Base-by-base conservation (phyloP, 2,797 vertebrate genomes). In the Sebastes vulpes region DNA sequence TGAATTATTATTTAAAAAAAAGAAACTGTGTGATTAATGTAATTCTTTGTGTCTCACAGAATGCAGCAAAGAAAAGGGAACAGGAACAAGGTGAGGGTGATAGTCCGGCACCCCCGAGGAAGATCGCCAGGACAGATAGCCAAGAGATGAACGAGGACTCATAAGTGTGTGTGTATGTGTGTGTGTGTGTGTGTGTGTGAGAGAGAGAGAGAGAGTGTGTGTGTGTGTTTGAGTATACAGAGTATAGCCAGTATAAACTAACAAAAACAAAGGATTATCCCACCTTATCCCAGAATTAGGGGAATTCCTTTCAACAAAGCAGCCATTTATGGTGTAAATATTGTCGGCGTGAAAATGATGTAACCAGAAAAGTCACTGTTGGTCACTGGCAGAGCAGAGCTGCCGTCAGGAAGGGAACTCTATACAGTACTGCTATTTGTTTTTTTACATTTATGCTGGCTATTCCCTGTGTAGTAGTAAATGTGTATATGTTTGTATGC, bases 71-170 rank as follows among this genome's bases (percentile, higher is more conserved):
- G 95, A 97, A 97, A 89, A 90, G 97, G 83, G 97, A 97, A 90
- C 96, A 97, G 90, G 96, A 97, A 58, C 96, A 96, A 84, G 96
- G 92, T 7, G 96, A 96, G 79, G 92, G 92, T 0, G 97, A 96
- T 85, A 97, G 96, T 79, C 96, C 96, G 0, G 96, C 96, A 6
- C 97, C 97, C 6, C 96, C 96, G 0, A 92, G 96, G 85, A 97
- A 97, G 93, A 97, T 97, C 9, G 96, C 97, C 74, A 92, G 97
- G 85, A 97, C 96, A 89, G 97, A 97, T 89, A 97, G 97, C 89
- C 96, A 97, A 93, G 97, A 97, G 85, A 97, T 97, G 95, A 97
- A 96, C 38, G 96, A 97, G 74, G 97, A 97, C 92, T 96, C 96
- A 65, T 97, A 97, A 95, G 64, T 73, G 66, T 75, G 70, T 57